A percentile compares a stretch with the other conserved stretches of the same genome.
phyloP scores from a whole-genome alignment of 2,797 vertebrate species.

The Anguilla obscura region DNA sequence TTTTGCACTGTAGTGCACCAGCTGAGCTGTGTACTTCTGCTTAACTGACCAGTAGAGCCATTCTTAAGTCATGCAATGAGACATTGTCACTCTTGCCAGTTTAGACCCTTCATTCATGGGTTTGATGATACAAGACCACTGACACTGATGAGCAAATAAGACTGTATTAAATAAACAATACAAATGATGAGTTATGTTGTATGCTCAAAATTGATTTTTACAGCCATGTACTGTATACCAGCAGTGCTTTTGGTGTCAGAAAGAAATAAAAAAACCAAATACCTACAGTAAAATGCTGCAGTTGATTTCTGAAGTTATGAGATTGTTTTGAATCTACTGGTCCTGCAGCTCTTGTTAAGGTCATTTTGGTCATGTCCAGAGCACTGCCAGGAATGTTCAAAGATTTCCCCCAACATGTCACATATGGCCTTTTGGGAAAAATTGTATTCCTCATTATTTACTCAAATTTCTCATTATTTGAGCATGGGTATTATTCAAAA shows the following conservation, averaged over 20 bases:
- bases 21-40: background rate
- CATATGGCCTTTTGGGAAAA: too few species aligned
- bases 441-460: too few species aligned
- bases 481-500: too few species aligned
- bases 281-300: too few species aligned
- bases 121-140: background rate
- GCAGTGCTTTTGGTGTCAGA: background rate
- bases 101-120: background rate
- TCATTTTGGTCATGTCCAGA: too few species aligned
- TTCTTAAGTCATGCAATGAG: background rate
- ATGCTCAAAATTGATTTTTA: background rate
- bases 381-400: too few species aligned
- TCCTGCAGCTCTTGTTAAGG: too few species aligned
- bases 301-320: too few species aligned
- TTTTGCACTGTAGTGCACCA: background rate
- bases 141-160: background rate
- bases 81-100: background rate
- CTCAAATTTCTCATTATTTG: too few species aligned
- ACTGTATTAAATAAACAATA: too few species aligned
- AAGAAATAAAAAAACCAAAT: background rate
- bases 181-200: background rate
- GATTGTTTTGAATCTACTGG: too few species aligned
- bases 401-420: too few species aligned
- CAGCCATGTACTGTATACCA: background rate
- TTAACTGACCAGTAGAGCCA: background rate